These are phyloP conservation scores for Ceriagrion tenellum DNA, from an alignment of 2,888 invertebrate species.

Conservation along the genomic window DNA sequence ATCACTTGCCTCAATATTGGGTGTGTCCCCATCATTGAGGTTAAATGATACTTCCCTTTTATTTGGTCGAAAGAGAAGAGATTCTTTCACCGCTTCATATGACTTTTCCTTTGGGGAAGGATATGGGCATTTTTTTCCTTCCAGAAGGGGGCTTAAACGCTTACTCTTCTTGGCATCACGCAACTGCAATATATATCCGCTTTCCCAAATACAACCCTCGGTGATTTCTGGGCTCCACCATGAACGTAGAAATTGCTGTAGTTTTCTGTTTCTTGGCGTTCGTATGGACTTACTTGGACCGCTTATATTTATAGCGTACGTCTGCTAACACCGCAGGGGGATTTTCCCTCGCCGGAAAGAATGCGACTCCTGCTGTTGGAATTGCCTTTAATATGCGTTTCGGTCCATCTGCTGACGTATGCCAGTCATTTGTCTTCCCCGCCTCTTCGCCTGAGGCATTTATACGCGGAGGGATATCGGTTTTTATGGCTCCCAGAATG, in stretches of 20 bases:
- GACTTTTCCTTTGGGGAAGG: neutral
- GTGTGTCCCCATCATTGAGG: too few species aligned
- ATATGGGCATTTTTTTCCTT: neutral
- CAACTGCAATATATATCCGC: neutral
- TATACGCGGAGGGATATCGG: neutral
- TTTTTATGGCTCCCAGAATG: neutral
- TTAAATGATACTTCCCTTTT: neutral
- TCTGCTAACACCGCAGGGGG: neutral
- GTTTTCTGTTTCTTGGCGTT: neutral
- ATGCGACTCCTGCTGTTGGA: neutral
- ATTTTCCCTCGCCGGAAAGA: neutral
- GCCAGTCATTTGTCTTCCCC: slow-evolving; percentile 17
- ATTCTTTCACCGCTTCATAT: neutral
- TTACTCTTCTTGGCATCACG: neutral
- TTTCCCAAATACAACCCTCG: neutral
- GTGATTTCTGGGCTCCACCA: neutral
- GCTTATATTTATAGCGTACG: neutral
- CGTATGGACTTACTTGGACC: neutral
- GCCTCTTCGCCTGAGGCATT: neutral
- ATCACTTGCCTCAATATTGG: too few species aligned
- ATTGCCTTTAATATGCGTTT: slow-evolving; percentile 21
- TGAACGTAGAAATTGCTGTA: neutral
- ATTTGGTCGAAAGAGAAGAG: neutral
- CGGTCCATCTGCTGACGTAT: slow-evolving; percentile 31
- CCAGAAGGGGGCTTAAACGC: neutral